These are phyloP conservation scores for Acleris laterana DNA, from an alignment of 2,888 invertebrate genomes.

Conservation along the genomic window DNA sequence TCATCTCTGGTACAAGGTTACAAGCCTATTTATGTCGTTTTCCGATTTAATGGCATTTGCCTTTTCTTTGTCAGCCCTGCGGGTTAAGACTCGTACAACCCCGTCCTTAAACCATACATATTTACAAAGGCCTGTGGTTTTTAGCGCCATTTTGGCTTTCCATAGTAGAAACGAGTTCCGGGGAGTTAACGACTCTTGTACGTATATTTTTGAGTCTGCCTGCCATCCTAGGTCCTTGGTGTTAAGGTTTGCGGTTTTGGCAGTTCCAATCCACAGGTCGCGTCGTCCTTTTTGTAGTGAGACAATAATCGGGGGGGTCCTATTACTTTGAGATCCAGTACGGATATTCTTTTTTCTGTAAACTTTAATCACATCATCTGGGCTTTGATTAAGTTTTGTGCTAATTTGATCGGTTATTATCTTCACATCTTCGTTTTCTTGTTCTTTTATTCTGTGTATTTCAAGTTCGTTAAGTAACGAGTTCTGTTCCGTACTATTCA, in stretches of 20 bases:
- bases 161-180: constrained; percentile 30
- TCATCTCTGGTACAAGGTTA: constrained; percentile 37
- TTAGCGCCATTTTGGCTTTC: background rate
- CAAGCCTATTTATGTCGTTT: constrained; percentile 28
- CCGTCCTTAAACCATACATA: too few species aligned
- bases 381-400: constrained; percentile 3
- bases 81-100: too few species aligned
- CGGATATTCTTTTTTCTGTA: too few species aligned
- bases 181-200: constrained; percentile 31
- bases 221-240: background rate
- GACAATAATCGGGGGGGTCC: too few species aligned
- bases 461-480: constrained; percentile 19
- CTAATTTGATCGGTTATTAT: background rate
- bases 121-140: too few species aligned
- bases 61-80: too few species aligned
- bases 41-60: constrained; percentile 22
- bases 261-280: constrained; percentile 24
- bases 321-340: too few species aligned
- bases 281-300: background rate
- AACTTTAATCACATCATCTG: background rate
- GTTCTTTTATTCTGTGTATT: constrained; percentile 24
- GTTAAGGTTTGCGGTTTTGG: constrained; percentile 1
- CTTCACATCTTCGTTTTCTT: constrained; percentile 7
- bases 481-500: constrained; percentile 33
- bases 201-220: constrained; percentile 7